These are phyloP conservation scores for Protonemura montana DNA, from an alignment of 2,888 invertebrate species.

Conservation along the genomic window DNA sequence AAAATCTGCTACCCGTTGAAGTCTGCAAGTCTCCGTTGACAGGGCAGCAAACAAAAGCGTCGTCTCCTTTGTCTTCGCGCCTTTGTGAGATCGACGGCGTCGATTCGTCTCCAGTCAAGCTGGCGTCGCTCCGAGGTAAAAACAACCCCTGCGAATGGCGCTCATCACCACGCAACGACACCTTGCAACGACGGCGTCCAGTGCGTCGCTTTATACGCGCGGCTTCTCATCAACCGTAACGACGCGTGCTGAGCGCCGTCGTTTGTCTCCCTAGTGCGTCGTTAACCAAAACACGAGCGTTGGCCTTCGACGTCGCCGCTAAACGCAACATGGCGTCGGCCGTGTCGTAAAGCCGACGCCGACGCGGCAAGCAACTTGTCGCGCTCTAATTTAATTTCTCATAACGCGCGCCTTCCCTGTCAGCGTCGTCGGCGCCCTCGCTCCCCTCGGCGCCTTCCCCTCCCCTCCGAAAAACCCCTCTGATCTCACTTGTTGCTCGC, in stretches of 20 bases:
- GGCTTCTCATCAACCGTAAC: conserved; percentile 1
- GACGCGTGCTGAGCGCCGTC: neutral
- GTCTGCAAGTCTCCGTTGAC: neutral
- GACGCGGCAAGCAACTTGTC: conserved; percentile 9
- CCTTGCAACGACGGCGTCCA: neutral
- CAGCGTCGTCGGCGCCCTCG: neutral
- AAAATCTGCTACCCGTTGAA: neutral
- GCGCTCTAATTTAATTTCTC: conserved; percentile 47
- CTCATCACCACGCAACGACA: neutral
- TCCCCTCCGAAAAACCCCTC: neutral
- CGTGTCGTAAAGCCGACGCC: neutral
- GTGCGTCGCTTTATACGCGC: neutral
- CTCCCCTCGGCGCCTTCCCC: neutral
- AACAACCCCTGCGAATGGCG: neutral
- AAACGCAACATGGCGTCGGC: conserved; percentile 3
- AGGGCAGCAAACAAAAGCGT: neutral
- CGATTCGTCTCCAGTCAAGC: neutral
- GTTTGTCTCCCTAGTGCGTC: neutral
- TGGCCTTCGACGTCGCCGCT: neutral
- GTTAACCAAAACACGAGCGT: neutral
- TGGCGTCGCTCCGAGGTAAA: neutral
- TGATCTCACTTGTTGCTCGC: conserved; percentile 3
- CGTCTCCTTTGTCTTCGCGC: neutral
- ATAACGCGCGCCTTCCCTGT: conserved; percentile 39
- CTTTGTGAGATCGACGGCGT: neutral